Conservation (phyloP, 1,140 invertebrate genomes). For the Achatina immaculata region DNA sequence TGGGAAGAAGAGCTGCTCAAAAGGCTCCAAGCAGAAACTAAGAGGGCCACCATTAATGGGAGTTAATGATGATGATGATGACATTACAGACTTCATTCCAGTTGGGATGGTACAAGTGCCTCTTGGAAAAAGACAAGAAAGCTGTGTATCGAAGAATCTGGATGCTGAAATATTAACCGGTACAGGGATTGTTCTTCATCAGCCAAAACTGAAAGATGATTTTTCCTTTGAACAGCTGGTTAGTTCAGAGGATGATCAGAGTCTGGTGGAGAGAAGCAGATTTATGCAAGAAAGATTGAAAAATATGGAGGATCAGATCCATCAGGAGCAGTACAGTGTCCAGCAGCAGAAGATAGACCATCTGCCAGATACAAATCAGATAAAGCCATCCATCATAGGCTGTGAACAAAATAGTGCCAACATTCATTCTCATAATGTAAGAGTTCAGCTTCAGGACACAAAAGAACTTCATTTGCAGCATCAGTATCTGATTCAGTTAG, state of each 20-base stretch:
- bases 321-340: too few relatives aligned
- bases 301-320: too few relatives aligned
- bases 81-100: constrained; percentile 29
- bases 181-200: too few relatives aligned
- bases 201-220: not conserved
- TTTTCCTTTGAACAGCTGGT: not conserved
- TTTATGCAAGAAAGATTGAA: not conserved
- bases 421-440: not conserved
- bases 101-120: constrained; percentile 30
- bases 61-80: constrained; percentile 26
- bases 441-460: not conserved
- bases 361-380: too few relatives aligned
- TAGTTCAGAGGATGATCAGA: not conserved
- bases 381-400: too few relatives aligned
- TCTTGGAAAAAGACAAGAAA: not conserved
- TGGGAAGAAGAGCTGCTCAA: not conserved
- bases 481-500: constrained; percentile 2
- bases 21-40: not conserved
- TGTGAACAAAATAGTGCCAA: not conserved
- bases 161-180: too few relatives aligned
- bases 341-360: too few relatives aligned
- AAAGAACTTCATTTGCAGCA: not conserved
- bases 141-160: too few relatives aligned
- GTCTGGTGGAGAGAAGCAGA: not conserved
- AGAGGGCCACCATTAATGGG: not conserved